Conservation (phyloP, 2,888 invertebrate genomes). For the Limnephilus rhombicus region DNA sequence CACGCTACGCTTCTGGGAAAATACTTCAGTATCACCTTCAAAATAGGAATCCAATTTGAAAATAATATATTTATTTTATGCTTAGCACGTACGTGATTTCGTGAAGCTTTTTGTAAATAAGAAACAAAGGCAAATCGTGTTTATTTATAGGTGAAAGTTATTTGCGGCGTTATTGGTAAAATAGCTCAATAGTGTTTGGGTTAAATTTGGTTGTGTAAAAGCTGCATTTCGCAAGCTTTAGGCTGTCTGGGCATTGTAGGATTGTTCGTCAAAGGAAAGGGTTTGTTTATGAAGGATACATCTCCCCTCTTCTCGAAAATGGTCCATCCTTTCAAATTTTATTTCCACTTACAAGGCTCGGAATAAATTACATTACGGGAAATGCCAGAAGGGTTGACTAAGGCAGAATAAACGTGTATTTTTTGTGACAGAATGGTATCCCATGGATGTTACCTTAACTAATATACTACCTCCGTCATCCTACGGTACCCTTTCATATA, state of each 20-base stretch:
- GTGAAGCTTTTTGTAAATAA: background rate
- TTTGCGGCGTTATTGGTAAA: background rate
- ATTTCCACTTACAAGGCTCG: slow-evolving; percentile 20
- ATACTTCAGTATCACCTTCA: background rate
- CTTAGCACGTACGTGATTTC: background rate
- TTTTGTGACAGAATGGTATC: background rate
- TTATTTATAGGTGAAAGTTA: background rate
- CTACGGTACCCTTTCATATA: slow-evolving; percentile 1
- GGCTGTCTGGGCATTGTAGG: background rate
- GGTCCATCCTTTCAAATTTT: slow-evolving; percentile 22
- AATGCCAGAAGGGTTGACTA: slow-evolving; percentile 23
- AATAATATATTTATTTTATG: background rate
- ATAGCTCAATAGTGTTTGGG: background rate
- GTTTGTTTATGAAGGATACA: slow-evolving; percentile 18
- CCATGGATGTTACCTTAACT: background rate
- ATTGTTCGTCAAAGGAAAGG: background rate
- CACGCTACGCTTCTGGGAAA: background rate
- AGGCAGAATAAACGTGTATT: slow-evolving; percentile 23
- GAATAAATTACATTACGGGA: slow-evolving; percentile 25
- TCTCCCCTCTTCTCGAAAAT: background rate
- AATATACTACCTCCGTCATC: background rate
- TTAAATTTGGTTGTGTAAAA: background rate
- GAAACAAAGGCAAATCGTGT: background rate
- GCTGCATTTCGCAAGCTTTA: background rate
- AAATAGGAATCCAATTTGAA: background rate